A percentile compares a stretch with the other conserved stretches of the same genome.
Evolutionary conservation across 1,140 invertebrate genomes (phyloP).

Genomic region (Bombus huntii): DNA sequence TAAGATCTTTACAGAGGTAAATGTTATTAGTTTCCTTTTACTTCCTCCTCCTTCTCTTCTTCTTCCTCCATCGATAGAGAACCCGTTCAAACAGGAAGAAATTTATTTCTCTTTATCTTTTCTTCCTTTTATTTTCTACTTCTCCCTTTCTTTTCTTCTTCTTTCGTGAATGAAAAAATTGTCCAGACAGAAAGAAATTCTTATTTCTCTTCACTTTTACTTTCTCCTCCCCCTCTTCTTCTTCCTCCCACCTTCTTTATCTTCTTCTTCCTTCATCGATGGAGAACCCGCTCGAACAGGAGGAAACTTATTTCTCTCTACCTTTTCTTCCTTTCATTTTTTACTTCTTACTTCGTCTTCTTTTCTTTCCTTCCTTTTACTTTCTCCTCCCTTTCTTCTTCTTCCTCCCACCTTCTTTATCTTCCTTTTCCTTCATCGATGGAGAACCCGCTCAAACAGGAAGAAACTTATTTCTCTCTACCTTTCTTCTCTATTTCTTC

Average conservation of each 20-base stretch:
- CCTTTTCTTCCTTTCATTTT: neutral
- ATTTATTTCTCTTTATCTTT: neutral
- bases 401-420: neutral
- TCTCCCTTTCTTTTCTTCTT: neutral
- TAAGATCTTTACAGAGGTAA: too few species aligned
- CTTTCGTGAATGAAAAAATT: neutral
- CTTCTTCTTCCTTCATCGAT: too few species aligned
- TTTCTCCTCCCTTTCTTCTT: neutral
- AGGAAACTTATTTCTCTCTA: neutral
- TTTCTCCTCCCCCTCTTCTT: neutral
- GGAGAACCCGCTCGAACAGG: too few species aligned
- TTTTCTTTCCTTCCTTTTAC: neutral
- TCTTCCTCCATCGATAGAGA: neutral
- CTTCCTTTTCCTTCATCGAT: too few species aligned
- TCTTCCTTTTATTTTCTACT: neutral
- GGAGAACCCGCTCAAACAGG: too few species aligned
- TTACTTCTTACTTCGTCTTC: neutral
- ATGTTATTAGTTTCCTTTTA: too few species aligned
- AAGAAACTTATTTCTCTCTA: neutral
- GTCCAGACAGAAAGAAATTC: slow-evolving; percentile 7
- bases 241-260: neutral
- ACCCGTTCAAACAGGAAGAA: too few species aligned
- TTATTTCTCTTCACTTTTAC: neutral
- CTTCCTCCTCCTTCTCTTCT: neutral
- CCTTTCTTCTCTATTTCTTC: neutral